Conservation (phyloP, 2,113 vertebrate species). For the Poeciliopsis occidentalis region DNA sequence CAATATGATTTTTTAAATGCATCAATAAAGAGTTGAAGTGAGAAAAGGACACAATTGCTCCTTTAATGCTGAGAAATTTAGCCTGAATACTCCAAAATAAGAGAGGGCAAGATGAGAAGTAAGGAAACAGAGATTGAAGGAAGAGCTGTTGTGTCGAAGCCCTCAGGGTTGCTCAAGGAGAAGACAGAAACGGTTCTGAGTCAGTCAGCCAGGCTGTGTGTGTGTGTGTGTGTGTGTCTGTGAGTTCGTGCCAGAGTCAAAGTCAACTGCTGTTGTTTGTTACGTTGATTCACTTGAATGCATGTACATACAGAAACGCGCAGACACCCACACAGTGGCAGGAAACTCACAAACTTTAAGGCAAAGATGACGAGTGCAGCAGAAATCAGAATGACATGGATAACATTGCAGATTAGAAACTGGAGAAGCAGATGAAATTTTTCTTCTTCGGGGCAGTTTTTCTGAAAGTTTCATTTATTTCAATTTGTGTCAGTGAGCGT, state of each 20-base stretch:
- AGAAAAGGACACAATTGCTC: conserved; percentile 9
- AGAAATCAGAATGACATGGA: conserved; percentile 38
- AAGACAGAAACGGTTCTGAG: conserved; percentile 34
- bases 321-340: neutral
- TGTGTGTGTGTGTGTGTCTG: conserved; percentile 8
- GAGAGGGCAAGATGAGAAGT: conserved; percentile 4
- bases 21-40: conserved; percentile 2
- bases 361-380: conserved; percentile 28
- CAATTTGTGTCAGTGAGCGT: neutral
- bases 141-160: conserved; percentile 32
- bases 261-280: conserved; percentile 12
- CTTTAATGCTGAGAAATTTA: conserved; percentile 20
- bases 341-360: conserved; percentile 17
- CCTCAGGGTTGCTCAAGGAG: conserved; percentile 37
- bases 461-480: neutral
- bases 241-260: neutral
- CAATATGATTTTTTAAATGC: neutral
- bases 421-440: conserved; percentile 1
- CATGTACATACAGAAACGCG: neutral
- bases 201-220: conserved; percentile 54
- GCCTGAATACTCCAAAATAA: conserved; percentile 2
- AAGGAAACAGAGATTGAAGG: neutral
- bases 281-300: conserved; percentile 10
- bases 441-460: neutral
- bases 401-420: conserved; percentile 2